Conservation (phyloP, 2,113 vertebrate genomes). For the Tursiops truncatus region DNA sequence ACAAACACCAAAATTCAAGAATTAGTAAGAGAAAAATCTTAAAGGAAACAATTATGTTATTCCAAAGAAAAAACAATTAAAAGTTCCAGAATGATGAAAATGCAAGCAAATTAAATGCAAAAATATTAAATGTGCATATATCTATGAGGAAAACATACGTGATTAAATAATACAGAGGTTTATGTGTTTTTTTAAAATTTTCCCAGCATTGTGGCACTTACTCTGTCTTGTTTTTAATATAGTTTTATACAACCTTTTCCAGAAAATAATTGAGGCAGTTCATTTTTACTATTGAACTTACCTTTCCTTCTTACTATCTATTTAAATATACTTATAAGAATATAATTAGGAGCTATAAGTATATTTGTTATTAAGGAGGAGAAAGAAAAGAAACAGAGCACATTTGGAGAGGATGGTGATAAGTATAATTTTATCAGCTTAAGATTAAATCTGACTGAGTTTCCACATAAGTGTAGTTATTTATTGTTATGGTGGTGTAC, state of each 20-base stretch:
- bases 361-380: background rate
- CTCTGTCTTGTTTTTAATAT: background rate
- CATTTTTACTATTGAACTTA: slow-evolving; percentile 23
- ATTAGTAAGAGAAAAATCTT: slow-evolving; percentile 42
- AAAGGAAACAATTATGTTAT: slow-evolving; percentile 14
- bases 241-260: background rate
- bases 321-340: background rate
- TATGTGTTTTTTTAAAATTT: background rate
- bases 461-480: background rate
- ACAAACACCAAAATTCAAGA: slow-evolving; percentile 61
- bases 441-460: slow-evolving; percentile 11
- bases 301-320: slow-evolving; percentile 10
- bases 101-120: background rate
- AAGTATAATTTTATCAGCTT: background rate
- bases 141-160: background rate
- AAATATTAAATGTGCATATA: background rate
- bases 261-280: slow-evolving; percentile 29
- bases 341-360: background rate
- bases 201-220: slow-evolving; percentile 9
- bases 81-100: slow-evolving; percentile 29
- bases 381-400: background rate
- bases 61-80: slow-evolving; percentile 36
- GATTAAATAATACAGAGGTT: background rate
- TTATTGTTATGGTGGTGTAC: background rate
- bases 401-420: background rate